Base-by-base conservation (phyloP, 2,888 invertebrate species). In the Dendrolimus pini region DNA sequence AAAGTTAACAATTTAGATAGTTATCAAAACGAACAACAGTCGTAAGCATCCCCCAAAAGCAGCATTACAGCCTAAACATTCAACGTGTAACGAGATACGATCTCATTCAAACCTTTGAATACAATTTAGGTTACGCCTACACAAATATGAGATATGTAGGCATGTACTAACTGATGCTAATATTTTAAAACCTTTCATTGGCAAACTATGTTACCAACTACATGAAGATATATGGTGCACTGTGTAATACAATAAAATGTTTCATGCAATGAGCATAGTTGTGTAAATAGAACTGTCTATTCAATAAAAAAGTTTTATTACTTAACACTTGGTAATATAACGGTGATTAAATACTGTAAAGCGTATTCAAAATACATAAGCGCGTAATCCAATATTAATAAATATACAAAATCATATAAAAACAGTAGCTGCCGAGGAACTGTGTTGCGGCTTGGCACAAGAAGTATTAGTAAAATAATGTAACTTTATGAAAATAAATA, bases 111-210 rank as follows among this genome's bases (percentile, higher is more conserved):
- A 62, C 59, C 60, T 59, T 62, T 12, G 47, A 30, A 30, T 30
- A 61, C 63, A 59, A 79, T 81, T 74, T 69, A 68, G 77, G 78
- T 77, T 69, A 78, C 76, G 65, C 82, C 80, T 65, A 83, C 80
- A 65, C 68, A 60, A 56, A 64, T 62, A 65, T 30, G 30, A 30
- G 30, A 30, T 30, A 30, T 30, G 30, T 65, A 58, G 55, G 63
- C 59, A 69, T 66, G 75, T 30, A 30, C 67, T 79, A 78, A 80
- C 70, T 64, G 66, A 74, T 70, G 77, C 72, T 78, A 80, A 80
- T 75, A 74, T 69, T 69, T 68, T 65, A 63, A 69, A 73, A 74
- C 64, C 71, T 68, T 70, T 70, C 72, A 75, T 76, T 77, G 71
- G 70, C 70, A 70, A 65, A 65, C 58, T 52, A 66, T 59, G 66